Conservation (phyloP, 2,113 vertebrate species). For the Mustela lutreola region DNA sequence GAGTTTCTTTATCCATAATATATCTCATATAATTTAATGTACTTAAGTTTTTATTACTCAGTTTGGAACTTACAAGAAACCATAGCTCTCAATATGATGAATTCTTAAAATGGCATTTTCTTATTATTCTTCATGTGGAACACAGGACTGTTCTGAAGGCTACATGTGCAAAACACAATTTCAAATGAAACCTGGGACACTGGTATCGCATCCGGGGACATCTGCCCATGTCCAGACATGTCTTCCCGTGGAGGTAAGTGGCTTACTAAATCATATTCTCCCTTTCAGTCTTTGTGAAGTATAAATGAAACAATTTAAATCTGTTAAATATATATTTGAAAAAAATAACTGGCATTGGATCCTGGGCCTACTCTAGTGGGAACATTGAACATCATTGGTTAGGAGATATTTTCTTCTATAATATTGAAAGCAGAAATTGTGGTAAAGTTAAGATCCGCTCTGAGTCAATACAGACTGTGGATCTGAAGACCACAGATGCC, state of each 20-base stretch:
- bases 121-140: slow-evolving; percentile 77
- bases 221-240: slow-evolving; percentile 47
- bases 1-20: background rate
- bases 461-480: background rate
- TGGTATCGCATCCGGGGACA: slow-evolving; percentile 45
- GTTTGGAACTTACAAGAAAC: background rate
- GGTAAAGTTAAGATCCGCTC: background rate
- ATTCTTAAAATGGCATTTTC: slow-evolving; percentile 55
- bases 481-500: background rate
- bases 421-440: slow-evolving; percentile 27
- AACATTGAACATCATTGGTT: background rate
- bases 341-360: background rate
- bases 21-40: background rate
- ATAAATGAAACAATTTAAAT: background rate
- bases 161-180: slow-evolving; percentile 89
- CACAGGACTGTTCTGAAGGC: slow-evolving; percentile 87
- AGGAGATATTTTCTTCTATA: background rate
- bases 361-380: background rate
- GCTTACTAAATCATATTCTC: background rate
- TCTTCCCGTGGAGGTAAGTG: slow-evolving; percentile 86
- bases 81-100: slow-evolving; percentile 45
- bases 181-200: slow-evolving; percentile 74
- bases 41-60: background rate
- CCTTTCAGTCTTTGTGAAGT: slow-evolving; percentile 17
- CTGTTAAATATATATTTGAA: background rate